phyloP scores from a whole-genome alignment of 2,113 vertebrate genomes.

The Telmatochromis sp. region DNA sequence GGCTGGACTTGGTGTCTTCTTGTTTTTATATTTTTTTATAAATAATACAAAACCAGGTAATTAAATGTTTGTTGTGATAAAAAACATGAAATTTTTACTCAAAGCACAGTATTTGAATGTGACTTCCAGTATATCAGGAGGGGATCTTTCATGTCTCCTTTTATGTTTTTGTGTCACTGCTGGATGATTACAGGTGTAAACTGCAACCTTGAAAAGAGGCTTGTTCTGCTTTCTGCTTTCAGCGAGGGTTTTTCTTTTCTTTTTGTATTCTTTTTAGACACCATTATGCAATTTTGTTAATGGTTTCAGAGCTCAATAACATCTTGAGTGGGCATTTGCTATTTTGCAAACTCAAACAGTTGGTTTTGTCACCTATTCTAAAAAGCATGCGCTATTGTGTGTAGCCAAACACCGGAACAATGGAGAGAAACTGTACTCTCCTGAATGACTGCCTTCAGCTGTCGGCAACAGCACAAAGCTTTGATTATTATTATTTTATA shows the following conservation, averaged over 20 bases:
- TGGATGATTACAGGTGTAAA: background rate
- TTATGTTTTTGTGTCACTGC: background rate
- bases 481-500: slow-evolving; percentile 6
- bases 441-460: background rate
- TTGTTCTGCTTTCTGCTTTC: background rate
- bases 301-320: background rate
- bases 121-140: background rate
- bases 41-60: background rate
- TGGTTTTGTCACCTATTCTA: background rate
- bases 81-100: background rate
- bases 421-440: background rate
- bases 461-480: background rate
- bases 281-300: background rate
- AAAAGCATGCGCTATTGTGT: slow-evolving; percentile 2
- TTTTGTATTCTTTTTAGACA: background rate
- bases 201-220: background rate
- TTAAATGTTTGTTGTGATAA: background rate
- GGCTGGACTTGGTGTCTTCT: background rate
- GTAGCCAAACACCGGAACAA: background rate
- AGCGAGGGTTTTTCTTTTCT: background rate
- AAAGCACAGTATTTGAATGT: background rate
- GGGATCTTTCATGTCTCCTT: background rate
- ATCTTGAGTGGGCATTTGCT: background rate
- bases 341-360: background rate
- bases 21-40: background rate